Evolutionary conservation across 2,797 vertebrate genomes (phyloP), one percentile per base, ranked within the genome.

Genomic region (Parauchenoglanis ngamensis): DNA sequence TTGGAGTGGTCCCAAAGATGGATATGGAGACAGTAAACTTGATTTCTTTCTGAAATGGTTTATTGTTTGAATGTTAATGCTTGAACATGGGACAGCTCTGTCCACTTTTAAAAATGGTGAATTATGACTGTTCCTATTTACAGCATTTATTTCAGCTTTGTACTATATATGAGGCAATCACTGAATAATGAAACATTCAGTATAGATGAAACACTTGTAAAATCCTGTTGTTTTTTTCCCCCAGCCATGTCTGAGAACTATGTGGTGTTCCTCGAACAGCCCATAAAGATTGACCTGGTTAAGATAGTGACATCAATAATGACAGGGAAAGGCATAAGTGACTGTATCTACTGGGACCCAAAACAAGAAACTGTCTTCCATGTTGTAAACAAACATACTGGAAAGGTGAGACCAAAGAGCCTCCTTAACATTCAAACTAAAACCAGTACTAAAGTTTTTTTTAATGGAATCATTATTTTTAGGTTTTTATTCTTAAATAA

Each of bases 191-290:
- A 40, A 61, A 31, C n/a, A 19, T 56, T 8, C 8, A 15, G 4
- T 40, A 35, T 31, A 57, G 28, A 54, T 35, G 8, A 7, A 49
- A 49, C 11, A 40, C 59, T 7, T 80, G 15, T 12, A 46, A 63
- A 3, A 63, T 46, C 57, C 8, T 17, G 23, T 72, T 4, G 13
- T 2, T 21, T 86, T 23, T 10, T 40, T 88, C 15, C 90, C 92
- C 63, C 88, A 99, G 98, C 96, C 72, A 99, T 99, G 97, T 97
- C 97, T 44, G 93, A 96, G 90, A 99, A 99, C 93, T 98, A 97
- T 17, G 95, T 99, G 85, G 93, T 99, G 92, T 98, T 99, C 92
- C 94, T 98, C 13, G 98, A 99, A 92, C 97, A 98, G 68, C 97
- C 98, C 49, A 91, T 98, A 83, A 98, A 93, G 93, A 94, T 99